Conservation (phyloP, 64 coral and sea anemone genomes). For the Stylophora pistillata region DNA sequence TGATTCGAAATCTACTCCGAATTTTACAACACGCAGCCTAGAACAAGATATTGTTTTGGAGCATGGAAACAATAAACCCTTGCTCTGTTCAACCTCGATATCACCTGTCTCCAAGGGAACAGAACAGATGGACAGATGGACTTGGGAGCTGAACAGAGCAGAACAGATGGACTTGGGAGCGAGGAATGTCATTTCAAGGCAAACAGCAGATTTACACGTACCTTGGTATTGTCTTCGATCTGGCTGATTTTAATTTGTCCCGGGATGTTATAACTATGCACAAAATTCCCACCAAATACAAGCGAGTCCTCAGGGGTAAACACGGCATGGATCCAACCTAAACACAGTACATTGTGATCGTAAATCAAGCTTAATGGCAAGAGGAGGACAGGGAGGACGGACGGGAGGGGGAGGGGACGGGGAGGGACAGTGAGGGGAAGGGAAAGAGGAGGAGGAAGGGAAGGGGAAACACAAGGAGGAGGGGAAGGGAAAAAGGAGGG, state of each 20-base stretch:
- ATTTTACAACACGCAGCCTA: too few species aligned
- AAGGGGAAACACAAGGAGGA: too few species aligned
- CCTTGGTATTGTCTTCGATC: conserved; percentile 96
- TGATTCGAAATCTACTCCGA: too few species aligned
- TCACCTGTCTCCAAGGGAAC: too few species aligned
- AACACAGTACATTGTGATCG: neutral
- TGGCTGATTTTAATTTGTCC: conserved; percentile 89
- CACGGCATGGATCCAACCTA: conserved; percentile 98
- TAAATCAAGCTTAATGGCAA: neutral
- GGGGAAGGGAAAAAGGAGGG: too few species aligned
- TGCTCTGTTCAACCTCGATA: too few species aligned
- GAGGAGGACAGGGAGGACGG: neutral
- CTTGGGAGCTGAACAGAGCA: too few species aligned
- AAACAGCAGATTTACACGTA: conserved; percentile 2
- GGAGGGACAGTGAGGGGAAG: neutral
- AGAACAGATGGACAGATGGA: too few species aligned
- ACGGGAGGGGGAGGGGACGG: neutral
- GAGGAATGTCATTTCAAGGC: neutral
- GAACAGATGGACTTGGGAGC: too few species aligned
- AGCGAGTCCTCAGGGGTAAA: conserved; percentile 86
- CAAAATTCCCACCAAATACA: conserved; percentile 96
- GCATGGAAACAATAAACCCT: too few species aligned
- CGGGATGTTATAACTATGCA: conserved; percentile 88
- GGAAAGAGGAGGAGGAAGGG: neutral
- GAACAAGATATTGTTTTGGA: too few species aligned